phyloP scores from a whole-genome alignment of 2,888 invertebrate genomes.

The Eristalis arbustorum region DNA sequence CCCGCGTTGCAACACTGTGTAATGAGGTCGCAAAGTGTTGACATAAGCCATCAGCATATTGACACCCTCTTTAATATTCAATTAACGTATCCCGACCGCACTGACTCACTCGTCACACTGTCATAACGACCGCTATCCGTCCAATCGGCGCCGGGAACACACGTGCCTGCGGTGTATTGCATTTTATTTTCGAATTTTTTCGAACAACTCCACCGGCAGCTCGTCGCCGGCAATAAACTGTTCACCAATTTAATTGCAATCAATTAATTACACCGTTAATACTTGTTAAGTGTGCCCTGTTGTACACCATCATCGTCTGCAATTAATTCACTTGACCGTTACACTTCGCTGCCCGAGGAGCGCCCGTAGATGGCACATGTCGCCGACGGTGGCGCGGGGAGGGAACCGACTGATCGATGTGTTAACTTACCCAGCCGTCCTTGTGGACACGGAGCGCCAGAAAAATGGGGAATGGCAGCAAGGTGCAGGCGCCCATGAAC shows the following conservation, averaged over 20 bases:
- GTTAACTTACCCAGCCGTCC: conserved; percentile 70
- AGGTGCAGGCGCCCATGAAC: conserved; percentile 86
- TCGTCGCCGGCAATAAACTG: conserved; percentile 28
- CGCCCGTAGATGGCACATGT: not conserved
- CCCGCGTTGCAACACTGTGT: not conserved
- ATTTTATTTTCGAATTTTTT: not conserved
- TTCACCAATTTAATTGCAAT: conserved; percentile 40
- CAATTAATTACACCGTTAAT: conserved; percentile 60
- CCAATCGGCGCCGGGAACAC: not conserved
- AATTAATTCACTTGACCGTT: conserved; percentile 48
- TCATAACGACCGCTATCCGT: conserved; percentile 1
- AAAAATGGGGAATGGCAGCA: conserved; percentile 86
- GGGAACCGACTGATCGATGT: not conserved
- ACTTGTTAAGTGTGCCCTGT: conserved; percentile 40
- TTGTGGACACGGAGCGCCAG: conserved; percentile 80
- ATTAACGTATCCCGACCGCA: conserved; percentile 9
- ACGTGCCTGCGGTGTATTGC: not conserved
- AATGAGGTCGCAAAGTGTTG: conserved; percentile 13
- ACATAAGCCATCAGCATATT: conserved; percentile 27
- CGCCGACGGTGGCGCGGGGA: not conserved
- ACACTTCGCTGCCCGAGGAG: not conserved
- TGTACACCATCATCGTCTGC: conserved; percentile 30
- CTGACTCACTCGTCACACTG: not conserved
- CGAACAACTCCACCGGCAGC: not conserved
- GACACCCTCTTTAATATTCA: conserved; percentile 40